Base-by-base conservation (phyloP, 1,140 invertebrate genomes). In the Heliconius melpomene region DNA sequence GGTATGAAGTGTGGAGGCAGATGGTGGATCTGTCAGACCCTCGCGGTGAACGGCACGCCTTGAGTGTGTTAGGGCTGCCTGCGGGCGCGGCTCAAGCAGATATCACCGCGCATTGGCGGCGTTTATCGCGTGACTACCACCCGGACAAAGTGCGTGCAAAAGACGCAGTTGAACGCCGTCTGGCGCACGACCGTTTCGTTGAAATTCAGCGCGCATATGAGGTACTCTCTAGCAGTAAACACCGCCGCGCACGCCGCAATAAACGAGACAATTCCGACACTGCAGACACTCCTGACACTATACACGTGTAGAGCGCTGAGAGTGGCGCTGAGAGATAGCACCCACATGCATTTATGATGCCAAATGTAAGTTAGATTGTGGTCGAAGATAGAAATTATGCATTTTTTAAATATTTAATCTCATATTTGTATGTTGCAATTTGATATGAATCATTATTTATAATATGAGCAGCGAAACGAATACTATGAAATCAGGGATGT, bases 151-250 rank as follows among this genome's bases (percentile, higher is more conserved):
- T 97, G 6, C 60, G 60, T 13, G 26, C 60, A 13, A n/a, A n/a
- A n/a, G 60, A 66, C 60, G 60, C 60, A 11, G 26, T 26, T 29
- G 95, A 96, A 1, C 91, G 94, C 0, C 95, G 95, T 16, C 91
- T 94, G 16, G 94, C 98, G 2, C 97, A 99, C 88, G 97, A 98
- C 85, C 97, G 95, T 77, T 99, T 99, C 87, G 98, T 99, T 95
- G 97, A 99, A 88, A 98, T 99, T 81, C 98, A 99, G 88, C 96
- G 98, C 91, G 98, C 98, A 0, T 99, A 98, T 87, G 98, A 98
- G 87, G 97, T 97, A 36, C 93, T 99, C 1, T 98, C 98, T 6
- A 97, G 96, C 78, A 97, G 97, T 72, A 98, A 98, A 88, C 96
- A 96, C 71, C 96, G 96, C 81, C 94, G 97, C 23, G 96, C 96